Evolutionary conservation across 2,113 vertebrate genomes (phyloP), one percentile per base, ranked within the genome.

Genomic region (Bos javanicus): DNA sequence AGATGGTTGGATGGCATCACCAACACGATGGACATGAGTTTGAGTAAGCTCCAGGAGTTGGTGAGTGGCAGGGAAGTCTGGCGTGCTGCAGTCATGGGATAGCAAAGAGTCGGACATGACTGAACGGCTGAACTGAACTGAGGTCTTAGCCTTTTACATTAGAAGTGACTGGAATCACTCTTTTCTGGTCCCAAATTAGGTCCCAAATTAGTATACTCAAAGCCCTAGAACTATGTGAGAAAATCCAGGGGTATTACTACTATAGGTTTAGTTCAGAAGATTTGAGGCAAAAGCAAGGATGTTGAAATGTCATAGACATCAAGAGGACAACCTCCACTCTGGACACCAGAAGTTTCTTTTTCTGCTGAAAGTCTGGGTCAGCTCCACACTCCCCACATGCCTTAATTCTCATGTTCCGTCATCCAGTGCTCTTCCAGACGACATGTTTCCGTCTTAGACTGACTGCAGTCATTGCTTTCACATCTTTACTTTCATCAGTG

Each of bases 371-470:
- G 30, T 30, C 19, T 39, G 50, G 15, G 25, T 59, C 30, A 13
- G 4, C 7, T 1, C 16, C 7, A 14, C 0, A 23, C 7, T 3
- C 33, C 15, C 26, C 0, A 17, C 15, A 5, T 0, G 9, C 2
- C 48, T n/a, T 7, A 62, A 91, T 36, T 60, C 12, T 28, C 59
- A 9, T 5, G 82, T 83, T n/a, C 67, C 36, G 26, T 82, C 57
- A 71, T 1, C 54, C 26, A 80, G 23, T 7, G 26, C 10, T 56
- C 59, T 52, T 46, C 46, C 28, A 60, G 33, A 36, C 1, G 10
- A 33, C 16, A 7, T 1, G 0, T 57, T 88, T 67, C 50, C 11
- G 19, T 93, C 7, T 60, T 19, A 9, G 67, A 9, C 13, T 56
- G 7, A 30, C 62, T 4, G 11, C 1, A 89, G 17, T 76, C 52